Base-by-base conservation (phyloP, 2,797 vertebrate species). In the Phrynocephalus guinanensis region DNA sequence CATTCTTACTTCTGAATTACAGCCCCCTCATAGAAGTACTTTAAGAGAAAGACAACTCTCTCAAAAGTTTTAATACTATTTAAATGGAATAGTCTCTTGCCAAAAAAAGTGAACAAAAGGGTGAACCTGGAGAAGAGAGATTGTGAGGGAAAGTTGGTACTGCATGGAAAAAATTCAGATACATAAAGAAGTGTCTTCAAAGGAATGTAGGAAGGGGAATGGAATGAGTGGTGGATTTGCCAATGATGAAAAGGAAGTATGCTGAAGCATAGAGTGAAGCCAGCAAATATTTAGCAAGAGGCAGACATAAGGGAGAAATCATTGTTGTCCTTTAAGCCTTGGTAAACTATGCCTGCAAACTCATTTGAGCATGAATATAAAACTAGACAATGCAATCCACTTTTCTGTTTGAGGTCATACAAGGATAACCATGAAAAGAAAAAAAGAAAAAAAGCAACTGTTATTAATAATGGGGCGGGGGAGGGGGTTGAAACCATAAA, bases 71-170 rank as follows among this genome's bases (percentile, higher is more conserved):
- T 68, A 84, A 80, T 56, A 75, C 56, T 8, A 67, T 79, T 90
- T 75, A 76, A 56, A 26, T 83, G 52, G 60, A 84, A 70, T 84
- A 24, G 48, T 56, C 70, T 84, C 15, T 38, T 70, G 26, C 50
- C n/a, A 52, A 75, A 86, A 33, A 33, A 83, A 88, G 48, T 11
- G 44, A 86, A 84, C 44, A 76, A 87, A 56, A 84, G 60, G 30
- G 70, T 3, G 30, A 80, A 87, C 48, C 70, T 80, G 44, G 38
- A 30, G 22, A 75, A 80, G 30, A 68, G 60, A 75, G 48, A 76
- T 76, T 68, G 60, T 6, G 67, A 85, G 83, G n/a, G 76, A 90
- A 56, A 87, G 30, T 60, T 48, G 30, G 70, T 48, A 48, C 60
- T 73, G 13, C 50, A 10, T 75, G 63, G 79, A 76, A 84, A 67